phyloP scores from a whole-genome alignment of 2,797 vertebrate genomes.

The Crax fasciolata region DNA sequence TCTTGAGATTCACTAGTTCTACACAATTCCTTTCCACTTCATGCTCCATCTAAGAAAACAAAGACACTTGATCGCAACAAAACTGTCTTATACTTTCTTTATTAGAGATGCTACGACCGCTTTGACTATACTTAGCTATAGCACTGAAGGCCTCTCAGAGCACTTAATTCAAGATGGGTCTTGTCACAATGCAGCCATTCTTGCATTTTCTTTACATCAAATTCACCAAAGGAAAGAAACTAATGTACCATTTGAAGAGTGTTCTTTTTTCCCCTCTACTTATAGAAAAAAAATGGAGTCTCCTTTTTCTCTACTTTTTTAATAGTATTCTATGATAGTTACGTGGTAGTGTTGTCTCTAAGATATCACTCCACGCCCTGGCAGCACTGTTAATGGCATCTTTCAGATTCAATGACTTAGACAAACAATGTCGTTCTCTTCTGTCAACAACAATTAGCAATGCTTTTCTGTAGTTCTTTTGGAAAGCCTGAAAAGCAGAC shows the following conservation, averaged over 20 bases:
- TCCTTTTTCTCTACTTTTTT: not conserved
- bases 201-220: not conserved
- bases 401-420: slow-evolving; percentile 76
- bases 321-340: slow-evolving; percentile 3
- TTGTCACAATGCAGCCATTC: slow-evolving; percentile 10
- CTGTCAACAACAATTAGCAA: slow-evolving; percentile 80
- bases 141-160: not conserved
- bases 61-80: not conserved
- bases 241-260: not conserved
- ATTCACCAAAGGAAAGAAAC: slow-evolving; percentile 4
- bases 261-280: not conserved
- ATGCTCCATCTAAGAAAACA: not conserved
- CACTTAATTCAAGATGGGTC: not conserved
- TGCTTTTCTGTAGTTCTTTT: slow-evolving; percentile 70
- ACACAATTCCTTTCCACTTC: not conserved
- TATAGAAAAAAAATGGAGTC: not conserved
- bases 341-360: not conserved
- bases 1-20: not conserved
- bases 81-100: not conserved
- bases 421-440: slow-evolving; percentile 74
- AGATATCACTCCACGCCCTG: slow-evolving; percentile 54
- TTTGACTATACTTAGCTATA: not conserved
- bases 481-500: slow-evolving; percentile 68
- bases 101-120: not conserved
- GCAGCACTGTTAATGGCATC: slow-evolving; percentile 72